Conservation (phyloP, 2,113 vertebrate genomes). For the Progne subis region DNA sequence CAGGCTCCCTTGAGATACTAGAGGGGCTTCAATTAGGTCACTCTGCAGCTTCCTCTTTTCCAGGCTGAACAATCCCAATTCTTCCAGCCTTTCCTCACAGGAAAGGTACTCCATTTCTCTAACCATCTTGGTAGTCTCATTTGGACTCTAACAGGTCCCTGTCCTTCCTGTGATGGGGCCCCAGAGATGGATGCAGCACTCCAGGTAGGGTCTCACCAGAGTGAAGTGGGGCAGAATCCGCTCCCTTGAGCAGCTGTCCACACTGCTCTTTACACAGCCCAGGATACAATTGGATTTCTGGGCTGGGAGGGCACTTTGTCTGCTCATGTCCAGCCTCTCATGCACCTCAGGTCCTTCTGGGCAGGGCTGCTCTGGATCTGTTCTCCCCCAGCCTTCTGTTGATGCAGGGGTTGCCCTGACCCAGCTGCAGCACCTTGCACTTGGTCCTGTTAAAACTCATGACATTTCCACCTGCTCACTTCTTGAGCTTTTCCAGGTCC, state of each 20-base stretch:
- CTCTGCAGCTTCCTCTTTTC: neutral
- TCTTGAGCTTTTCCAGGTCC: neutral
- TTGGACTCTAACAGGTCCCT: neutral
- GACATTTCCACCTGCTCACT: accelerated
- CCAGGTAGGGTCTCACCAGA: neutral
- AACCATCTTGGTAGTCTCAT: neutral
- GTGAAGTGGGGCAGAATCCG: neutral
- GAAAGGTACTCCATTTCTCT: neutral
- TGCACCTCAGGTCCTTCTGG: neutral
- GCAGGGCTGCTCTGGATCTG: neutral
- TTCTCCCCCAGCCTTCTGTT: neutral
- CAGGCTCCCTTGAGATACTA: neutral
- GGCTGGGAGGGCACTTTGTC: neutral
- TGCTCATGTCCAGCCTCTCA: neutral
- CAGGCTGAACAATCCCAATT: neutral
- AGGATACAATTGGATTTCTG: neutral
- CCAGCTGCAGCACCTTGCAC: neutral
- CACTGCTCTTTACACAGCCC: neutral
- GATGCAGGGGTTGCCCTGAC: neutral
- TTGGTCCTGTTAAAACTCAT: neutral
- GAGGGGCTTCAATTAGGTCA: neutral
- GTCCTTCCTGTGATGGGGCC: neutral
- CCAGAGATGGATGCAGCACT: neutral
- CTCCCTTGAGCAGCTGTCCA: neutral
- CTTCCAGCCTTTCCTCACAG: neutral